These are phyloP conservation scores for Spheniscus mendiculus DNA, from an alignment of 2,113 vertebrate species.

Conservation along the genomic window DNA sequence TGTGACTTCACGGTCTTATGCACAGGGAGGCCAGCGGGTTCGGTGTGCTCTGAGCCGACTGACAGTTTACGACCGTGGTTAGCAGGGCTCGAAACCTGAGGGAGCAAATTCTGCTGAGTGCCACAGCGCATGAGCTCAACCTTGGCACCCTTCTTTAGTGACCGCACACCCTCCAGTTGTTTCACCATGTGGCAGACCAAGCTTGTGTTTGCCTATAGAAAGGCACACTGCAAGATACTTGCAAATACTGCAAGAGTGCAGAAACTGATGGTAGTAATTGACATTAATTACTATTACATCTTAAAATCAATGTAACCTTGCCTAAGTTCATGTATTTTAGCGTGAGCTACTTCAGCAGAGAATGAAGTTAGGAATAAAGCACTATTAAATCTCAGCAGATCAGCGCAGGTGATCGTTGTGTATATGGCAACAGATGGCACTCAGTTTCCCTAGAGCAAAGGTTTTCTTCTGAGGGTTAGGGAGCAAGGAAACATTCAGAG, in stretches of 20 bases:
- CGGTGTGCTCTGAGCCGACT: not conserved
- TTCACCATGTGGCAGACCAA: not conserved
- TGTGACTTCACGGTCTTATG: not conserved
- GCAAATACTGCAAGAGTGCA: not conserved
- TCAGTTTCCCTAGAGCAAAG: not conserved
- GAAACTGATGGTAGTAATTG: not conserved
- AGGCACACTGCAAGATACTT: not conserved
- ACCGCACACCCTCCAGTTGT: fast-evolving
- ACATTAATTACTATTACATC: not conserved
- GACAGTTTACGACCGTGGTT: fast-evolving
- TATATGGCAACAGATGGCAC: not conserved
- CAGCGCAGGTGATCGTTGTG: not conserved
- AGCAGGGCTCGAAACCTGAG: not conserved
- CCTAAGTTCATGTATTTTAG: not conserved
- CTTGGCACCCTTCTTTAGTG: not conserved
- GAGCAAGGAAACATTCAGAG: not conserved
- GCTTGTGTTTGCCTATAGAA: not conserved
- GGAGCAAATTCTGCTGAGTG: not conserved
- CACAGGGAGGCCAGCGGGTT: not conserved
- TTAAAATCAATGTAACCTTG: not conserved
- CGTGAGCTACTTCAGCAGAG: not conserved
- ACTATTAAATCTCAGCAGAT: not conserved
- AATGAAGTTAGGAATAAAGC: not conserved
- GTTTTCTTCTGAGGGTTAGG: not conserved
- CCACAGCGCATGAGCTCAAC: fast-evolving